Base-by-base conservation (phyloP, 2,113 vertebrate species). In the Morone chrysops region DNA sequence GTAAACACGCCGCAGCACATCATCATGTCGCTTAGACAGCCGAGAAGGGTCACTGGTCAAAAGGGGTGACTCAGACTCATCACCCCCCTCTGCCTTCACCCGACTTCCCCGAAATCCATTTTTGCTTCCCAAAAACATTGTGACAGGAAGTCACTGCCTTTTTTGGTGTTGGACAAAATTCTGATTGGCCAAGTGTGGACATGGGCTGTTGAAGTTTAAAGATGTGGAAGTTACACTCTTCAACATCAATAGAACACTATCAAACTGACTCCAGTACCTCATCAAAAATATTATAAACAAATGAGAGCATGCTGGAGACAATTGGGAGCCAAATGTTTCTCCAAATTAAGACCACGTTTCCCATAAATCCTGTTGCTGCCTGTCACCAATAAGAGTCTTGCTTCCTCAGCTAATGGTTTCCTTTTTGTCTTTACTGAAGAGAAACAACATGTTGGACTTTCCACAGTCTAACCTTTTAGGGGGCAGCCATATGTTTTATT, bases 281-380 rank as follows among this genome's bases (percentile, higher is more conserved):
- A 40, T 74, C 54, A 40, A 41, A 75, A 71, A 56, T 40, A 50
- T 40, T 54, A 2, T 1, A 36, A 53, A 85, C 57, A 80, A 72
- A 83, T 54, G 25, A 56, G 22, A 76, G 31, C 66, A 22, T 2
- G 65, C 59, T 63, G 87, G 70, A 66, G 67, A 67, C 47, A 1
- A 62, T 18, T 67, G n/a, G 17, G 53, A 62, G 70, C 45, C 75
- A 69, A 81, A 84, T 79, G 70, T 78, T 78, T 61, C 38, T 72
- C 45, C 51, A 80, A 67, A 90, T 70, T n/a, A 77, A 83, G 1
- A 81, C 63, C 90, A 87, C 50, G 76, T 89, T 89, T 72, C 53
- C 65, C 40, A 50, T 74, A 79, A 87, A 87, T 81, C 65, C 43
- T 18, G 43, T 43, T 11, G 40, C 51, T 59, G 53, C 40, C 57